Conservation (phyloP, 2,888 invertebrate genomes). For the Leptopilina myrica region DNA sequence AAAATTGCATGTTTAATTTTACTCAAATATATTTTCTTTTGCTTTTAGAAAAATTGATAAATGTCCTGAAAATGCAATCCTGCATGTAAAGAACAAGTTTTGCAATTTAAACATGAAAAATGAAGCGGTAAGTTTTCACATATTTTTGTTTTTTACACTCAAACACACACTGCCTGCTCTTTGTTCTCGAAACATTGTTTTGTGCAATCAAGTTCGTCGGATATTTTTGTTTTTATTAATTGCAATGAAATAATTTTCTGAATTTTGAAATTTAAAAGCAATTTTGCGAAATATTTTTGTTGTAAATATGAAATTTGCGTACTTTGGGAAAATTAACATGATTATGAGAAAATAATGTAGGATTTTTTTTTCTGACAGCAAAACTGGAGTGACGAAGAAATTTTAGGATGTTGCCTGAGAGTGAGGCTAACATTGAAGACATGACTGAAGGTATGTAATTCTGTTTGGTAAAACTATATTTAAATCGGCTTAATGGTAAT, state of each 20-base stretch:
- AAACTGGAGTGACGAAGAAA: constrained; percentile 61
- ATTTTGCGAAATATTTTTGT: background rate
- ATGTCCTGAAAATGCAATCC: constrained; percentile 19
- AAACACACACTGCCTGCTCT: background rate
- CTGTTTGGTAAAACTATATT: constrained; percentile 32
- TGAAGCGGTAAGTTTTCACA: constrained; percentile 15
- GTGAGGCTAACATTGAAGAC: constrained; percentile 67
- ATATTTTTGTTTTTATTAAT: too few relatives aligned
- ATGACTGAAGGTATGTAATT: constrained; percentile 72
- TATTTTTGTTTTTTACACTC: constrained; percentile 5
- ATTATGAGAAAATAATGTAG: background rate
- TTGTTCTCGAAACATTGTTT: background rate
- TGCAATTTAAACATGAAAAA: constrained; percentile 23
- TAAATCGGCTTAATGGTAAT: constrained; percentile 37
- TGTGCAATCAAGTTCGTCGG: background rate
- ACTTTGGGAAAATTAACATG: background rate
- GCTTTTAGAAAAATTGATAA: constrained; percentile 3
- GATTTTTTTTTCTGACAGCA: constrained; percentile 51
- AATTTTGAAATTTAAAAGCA: too few relatives aligned
- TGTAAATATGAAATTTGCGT: too few relatives aligned
- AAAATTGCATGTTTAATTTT: background rate
- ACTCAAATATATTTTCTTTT: background rate
- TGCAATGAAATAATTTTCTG: too few relatives aligned
- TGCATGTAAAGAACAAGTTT: constrained; percentile 26
- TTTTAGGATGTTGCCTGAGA: constrained; percentile 69